These are phyloP conservation scores for Drosophila sp. DNA, from an alignment of 1,140 invertebrate genomes.

Conservation along the genomic window DNA sequence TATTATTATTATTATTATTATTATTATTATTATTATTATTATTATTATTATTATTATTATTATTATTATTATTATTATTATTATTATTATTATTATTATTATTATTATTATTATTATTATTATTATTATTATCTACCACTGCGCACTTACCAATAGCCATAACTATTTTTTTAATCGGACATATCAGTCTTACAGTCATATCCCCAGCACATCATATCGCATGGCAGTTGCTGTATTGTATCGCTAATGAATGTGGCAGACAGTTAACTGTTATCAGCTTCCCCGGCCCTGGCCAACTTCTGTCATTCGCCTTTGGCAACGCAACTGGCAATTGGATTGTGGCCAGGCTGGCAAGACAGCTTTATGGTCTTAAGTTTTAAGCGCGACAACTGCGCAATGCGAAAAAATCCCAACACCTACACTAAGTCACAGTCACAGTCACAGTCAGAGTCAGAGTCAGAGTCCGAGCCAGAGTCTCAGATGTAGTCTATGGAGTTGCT, in stretches of 20 bases:
- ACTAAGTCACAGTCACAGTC: slow-evolving; percentile 4
- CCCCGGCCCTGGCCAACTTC: no score
- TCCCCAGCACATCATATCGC: slow-evolving; percentile 49
- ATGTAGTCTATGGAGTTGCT: slow-evolving; percentile 8
- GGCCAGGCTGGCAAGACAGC: slow-evolving; percentile 71
- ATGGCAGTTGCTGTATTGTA: slow-evolving; percentile 27
- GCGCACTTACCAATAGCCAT: no score
- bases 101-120: no score
- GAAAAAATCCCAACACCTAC: slow-evolving; percentile 72
- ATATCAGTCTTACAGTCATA: slow-evolving; percentile 36
- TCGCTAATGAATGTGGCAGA: slow-evolving; percentile 69
- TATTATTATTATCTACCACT: no score
- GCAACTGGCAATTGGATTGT: slow-evolving; percentile 76
- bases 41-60: no score
- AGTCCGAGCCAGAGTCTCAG: no score
- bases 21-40: no score
- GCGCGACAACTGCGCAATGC: slow-evolving; percentile 69
- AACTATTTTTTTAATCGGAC: slow-evolving; percentile 19
- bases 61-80: no score
- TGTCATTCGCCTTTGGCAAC: slow-evolving; percentile 62
- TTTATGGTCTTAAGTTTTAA: slow-evolving; percentile 69
- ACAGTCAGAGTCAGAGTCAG: neutral
- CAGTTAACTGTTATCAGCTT: slow-evolving; percentile 36
- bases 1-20: no score
- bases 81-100: no score